Evolutionary conservation across 2,888 invertebrate genomes (phyloP).

Genomic region (Erpobdella octoculata): DNA sequence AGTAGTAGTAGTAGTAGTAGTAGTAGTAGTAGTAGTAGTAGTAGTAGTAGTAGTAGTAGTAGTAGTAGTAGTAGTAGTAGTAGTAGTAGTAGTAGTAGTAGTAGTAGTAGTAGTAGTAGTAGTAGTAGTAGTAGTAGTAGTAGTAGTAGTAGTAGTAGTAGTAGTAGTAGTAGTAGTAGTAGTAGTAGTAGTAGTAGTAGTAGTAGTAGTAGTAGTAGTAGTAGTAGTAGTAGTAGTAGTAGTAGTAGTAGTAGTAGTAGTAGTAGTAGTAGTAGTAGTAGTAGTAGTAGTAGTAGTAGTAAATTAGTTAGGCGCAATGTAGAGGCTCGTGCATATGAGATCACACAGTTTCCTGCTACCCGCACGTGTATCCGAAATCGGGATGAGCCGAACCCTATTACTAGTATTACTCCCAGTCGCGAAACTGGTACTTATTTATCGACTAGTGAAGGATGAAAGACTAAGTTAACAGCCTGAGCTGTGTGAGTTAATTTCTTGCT

Average conservation of each 20-base stretch:
- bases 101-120: conserved; percentile 19
- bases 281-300: conserved; percentile 31
- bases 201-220: conserved; percentile 32
- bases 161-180: conserved; percentile 22
- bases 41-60: neutral
- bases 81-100: conserved; percentile 1
- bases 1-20: neutral
- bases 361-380: too few species aligned
- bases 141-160: conserved; percentile 22
- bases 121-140: conserved; percentile 12
- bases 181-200: conserved; percentile 31
- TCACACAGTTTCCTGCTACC: too few species aligned
- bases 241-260: conserved; percentile 32
- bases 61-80: conserved; percentile 1
- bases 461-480: too few species aligned
- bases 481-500: too few species aligned
- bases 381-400: too few species aligned
- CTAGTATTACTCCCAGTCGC: too few species aligned
- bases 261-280: conserved; percentile 32
- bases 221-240: conserved; percentile 32
- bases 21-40: conserved; percentile 1
- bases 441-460: too few species aligned
- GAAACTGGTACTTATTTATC: too few species aligned
- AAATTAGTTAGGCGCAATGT: too few species aligned
- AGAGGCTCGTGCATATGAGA: too few species aligned